A percentile compares a stretch with the other conserved stretches of the same genome.
These are phyloP conservation scores for Fragum fragum DNA, from an alignment of 2,888 invertebrate species.

Conservation along the genomic window DNA sequence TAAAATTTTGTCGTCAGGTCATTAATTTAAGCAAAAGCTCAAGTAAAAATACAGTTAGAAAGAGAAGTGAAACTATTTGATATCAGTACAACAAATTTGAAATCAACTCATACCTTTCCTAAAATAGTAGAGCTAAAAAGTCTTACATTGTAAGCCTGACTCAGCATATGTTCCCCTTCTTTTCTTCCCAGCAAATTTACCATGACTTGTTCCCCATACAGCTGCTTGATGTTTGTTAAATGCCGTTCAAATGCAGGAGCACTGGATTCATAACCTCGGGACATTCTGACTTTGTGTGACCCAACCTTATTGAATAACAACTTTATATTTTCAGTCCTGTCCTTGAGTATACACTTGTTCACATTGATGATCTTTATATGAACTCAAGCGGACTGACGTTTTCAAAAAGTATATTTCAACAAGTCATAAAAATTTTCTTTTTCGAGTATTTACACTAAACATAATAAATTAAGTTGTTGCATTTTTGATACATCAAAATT, in stretches of 20 bases:
- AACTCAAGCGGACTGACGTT: too few relatives aligned
- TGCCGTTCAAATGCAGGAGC: constrained; percentile 97
- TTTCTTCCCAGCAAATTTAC: constrained; percentile 97
- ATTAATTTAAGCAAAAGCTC: too few relatives aligned
- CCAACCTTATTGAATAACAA: constrained; percentile 90
- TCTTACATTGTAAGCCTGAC: constrained; percentile 89
- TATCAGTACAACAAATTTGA: too few relatives aligned
- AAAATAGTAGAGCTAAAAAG: too few relatives aligned
- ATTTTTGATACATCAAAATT: too few relatives aligned
- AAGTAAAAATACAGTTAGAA: background rate
- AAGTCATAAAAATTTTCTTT: too few relatives aligned
- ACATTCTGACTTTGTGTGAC: constrained; percentile 99
- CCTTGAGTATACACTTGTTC: background rate
- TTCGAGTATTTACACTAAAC: too few relatives aligned
- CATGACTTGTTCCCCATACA: constrained; percentile 96
- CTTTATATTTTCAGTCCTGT: background rate
- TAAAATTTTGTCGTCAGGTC: too few relatives aligned
- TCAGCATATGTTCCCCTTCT: constrained; percentile 98
- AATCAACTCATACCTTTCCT: too few relatives aligned
- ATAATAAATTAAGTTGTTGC: too few relatives aligned
- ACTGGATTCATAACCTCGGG: constrained; percentile 97
- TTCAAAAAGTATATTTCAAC: too few relatives aligned
- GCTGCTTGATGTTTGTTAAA: constrained; percentile 93
- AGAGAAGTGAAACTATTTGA: background rate
- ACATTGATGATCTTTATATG: too few relatives aligned